These are phyloP conservation scores for human DNA, from an alignment of 2,113 vertebrate genomes.

Conservation along the genomic window GRCh38 chrX:72536001-72536500, in stretches of 20 bases:
- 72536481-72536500: slow-evolving; percentile 59
- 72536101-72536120: neutral
- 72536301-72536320: slow-evolving; percentile 1
- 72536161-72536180: slow-evolving; percentile 21
- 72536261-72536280: slow-evolving; percentile 27
- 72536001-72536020: slow-evolving; percentile 16
- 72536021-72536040: slow-evolving; percentile 5
- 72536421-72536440: slow-evolving; percentile 28
- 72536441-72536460: slow-evolving; percentile 33
- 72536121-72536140: neutral
- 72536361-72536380: slow-evolving; percentile 7
- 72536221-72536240: slow-evolving; percentile 47
- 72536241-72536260: slow-evolving; percentile 40
- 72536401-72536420: slow-evolving; percentile 13
- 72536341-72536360: neutral
- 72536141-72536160: neutral
- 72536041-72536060: slow-evolving; percentile 3
- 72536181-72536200: slow-evolving; percentile 52
- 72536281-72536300: slow-evolving; percentile 3
- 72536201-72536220: slow-evolving; percentile 48
- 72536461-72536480: slow-evolving; percentile 39
- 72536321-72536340: slow-evolving; percentile 32
- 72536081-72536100: slow-evolving; percentile 20
- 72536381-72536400: slow-evolving; percentile 11
- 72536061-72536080: slow-evolving; percentile 1